Evolutionary conservation across 2,888 invertebrate genomes (phyloP).

Genomic region (Drosophila algonquin): DNA sequence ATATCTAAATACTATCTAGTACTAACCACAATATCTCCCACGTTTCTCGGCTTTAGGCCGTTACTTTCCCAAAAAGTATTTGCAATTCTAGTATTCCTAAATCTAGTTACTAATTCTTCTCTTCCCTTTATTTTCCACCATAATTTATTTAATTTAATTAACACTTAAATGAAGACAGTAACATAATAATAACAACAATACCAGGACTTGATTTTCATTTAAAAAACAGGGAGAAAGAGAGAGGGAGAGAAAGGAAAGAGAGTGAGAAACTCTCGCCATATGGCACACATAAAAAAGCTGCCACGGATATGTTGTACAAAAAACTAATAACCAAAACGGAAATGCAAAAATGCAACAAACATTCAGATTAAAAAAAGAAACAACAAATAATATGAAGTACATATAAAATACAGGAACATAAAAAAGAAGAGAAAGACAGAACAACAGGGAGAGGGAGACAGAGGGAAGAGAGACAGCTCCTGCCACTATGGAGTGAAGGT

Average conservation of each 20-base stretch:
- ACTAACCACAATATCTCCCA: no score
- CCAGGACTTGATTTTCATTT: conserved; percentile 40
- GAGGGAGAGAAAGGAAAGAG: conserved; percentile 21
- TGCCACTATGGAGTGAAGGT: conserved; percentile 48
- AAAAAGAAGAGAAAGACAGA: conserved; percentile 8
- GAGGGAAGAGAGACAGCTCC: conserved; percentile 1
- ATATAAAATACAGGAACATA: conserved; percentile 12
- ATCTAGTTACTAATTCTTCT: no score
- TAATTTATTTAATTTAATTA: conserved; percentile 67
- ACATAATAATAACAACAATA: conserved; percentile 50
- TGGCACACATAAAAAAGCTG: conserved; percentile 57
- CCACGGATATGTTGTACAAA: conserved; percentile 67
- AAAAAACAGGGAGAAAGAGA: conserved; percentile 20
- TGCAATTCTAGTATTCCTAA: no score
- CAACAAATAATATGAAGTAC: neutral
- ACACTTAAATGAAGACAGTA: conserved; percentile 77
- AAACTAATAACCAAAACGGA: conserved; percentile 79
- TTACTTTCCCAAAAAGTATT: no score
- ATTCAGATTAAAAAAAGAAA: conserved; percentile 23
- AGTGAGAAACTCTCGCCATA: conserved; percentile 22
- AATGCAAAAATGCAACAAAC: conserved; percentile 64
- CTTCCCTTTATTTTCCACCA: conserved; percentile 20
- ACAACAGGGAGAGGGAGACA: neutral
- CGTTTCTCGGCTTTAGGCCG: no score
- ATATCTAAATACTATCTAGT: no score